These are phyloP conservation scores for Ciconia stormi DNA, from an alignment of 2,113 vertebrate genomes.

Conservation along the genomic window DNA sequence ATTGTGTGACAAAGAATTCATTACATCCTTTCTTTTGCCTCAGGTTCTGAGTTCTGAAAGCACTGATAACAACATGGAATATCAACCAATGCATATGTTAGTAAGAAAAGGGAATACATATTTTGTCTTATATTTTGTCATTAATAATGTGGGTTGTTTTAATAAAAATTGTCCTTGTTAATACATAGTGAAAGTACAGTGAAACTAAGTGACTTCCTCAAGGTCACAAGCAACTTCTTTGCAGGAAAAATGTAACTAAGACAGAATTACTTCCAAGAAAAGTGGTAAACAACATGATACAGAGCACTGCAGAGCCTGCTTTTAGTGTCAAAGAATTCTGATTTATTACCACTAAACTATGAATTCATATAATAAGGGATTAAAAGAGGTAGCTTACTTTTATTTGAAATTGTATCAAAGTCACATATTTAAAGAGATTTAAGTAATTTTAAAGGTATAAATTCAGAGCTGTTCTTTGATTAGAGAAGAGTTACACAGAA, in stretches of 20 bases:
- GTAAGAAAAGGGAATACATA: neutral
- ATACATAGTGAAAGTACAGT: neutral
- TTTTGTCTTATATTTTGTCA: neutral
- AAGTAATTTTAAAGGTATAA: neutral
- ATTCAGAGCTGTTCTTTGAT: neutral
- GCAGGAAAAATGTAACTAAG: neutral
- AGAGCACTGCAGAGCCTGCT: neutral
- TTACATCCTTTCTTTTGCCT: neutral
- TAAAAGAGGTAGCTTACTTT: neutral
- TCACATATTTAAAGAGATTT: neutral
- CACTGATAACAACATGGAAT: neutral
- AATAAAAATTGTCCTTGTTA: neutral
- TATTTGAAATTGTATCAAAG: neutral
- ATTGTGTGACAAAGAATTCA: neutral
- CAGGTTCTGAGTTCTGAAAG: neutral
- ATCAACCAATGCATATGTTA: neutral
- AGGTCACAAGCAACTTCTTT: neutral
- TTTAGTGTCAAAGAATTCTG: neutral
- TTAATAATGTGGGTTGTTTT: neutral
- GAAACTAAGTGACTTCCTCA: neutral
- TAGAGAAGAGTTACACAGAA: neutral
- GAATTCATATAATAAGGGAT: neutral
- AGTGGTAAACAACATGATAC: neutral
- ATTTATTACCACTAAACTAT: neutral
- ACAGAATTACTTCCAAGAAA: neutral